Base-by-base conservation (phyloP, 2,888 invertebrate genomes). In the Scaptomyza tumidula region DNA sequence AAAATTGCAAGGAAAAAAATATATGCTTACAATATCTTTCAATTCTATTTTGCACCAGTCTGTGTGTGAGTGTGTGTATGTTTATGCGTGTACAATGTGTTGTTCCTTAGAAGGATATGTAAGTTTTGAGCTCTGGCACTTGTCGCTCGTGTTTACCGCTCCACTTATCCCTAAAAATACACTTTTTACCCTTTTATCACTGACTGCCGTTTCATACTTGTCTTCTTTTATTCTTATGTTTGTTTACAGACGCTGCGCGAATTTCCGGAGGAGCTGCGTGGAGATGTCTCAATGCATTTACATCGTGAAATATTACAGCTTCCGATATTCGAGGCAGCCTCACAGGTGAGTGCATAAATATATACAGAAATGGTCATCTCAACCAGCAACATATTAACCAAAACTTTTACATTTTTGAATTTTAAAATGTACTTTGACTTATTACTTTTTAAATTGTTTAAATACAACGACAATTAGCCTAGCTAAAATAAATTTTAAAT, bases 281-380 rank as follows among this genome's bases (percentile, higher is more conserved):
- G 98, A 16, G 98, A 98, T 90, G 98, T 99, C 44, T 98, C 98
- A 57, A 95, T 98, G 95, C 98, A 99, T 93, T 94, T 99, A 82
- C 97, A 98, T 92, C 95, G 98, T 68, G 98, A 98, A 93, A 97
- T 98, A 89, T 94, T 99, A 79, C 97, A 97, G 82, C 94, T 98
- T 75, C 98, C 98, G 39, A 97, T 98, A 92, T 98, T 99, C 93
- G 98, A 98, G 91, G 95, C 96, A 3, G 98, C 98, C 13, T 98
- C 98, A 3, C 98, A 98, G 90, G 92, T 92, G 81, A 87, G 78
- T 9, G 39, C 9, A 9, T 4, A 14, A 2, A 6, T 39, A 14
- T 39, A 13, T 14, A 1, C 39, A 14, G 7, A n/a, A 27, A 16
- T 52, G 16, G 33, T 7, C 29, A 29, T 6, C 29, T 29, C 29